These are phyloP conservation scores for Apostichopus japonicus DNA, from an alignment of 35 echinoderm and acorn worm genomes.

Conservation along the genomic window DNA sequence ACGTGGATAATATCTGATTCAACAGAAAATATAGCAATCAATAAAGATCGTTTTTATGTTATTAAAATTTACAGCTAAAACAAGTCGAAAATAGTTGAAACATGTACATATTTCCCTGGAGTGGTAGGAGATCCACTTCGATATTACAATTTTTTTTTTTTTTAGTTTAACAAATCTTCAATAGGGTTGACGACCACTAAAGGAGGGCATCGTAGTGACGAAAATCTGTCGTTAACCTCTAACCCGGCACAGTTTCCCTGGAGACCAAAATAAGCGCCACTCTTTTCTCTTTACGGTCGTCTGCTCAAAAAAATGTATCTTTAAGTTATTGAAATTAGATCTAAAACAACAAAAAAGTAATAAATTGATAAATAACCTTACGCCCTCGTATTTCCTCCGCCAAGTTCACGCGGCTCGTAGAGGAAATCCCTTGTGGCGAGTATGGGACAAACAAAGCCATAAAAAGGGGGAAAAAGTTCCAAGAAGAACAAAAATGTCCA, in stretches of 20 bases:
- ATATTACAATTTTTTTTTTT: neutral
- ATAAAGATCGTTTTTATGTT: no score
- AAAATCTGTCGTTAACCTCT: slow-evolving; percentile 55
- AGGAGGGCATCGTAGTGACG: slow-evolving; percentile 43
- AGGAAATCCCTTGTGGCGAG: slow-evolving; percentile 14
- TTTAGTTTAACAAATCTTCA: neutral
- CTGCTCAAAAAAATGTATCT: slow-evolving; percentile 35
- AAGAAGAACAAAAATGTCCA: slow-evolving; percentile 50
- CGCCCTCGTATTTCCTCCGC: slow-evolving; percentile 58
- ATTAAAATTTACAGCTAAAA: no score
- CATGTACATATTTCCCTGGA: neutral
- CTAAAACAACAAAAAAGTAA: slow-evolving; percentile 41
- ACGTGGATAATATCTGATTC: no score
- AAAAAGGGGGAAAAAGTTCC: neutral
- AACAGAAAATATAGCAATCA: no score
- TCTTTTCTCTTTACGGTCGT: slow-evolving; percentile 55
- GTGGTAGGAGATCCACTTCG: no score
- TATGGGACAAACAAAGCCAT: slow-evolving; percentile 55
- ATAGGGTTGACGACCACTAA: slow-evolving; percentile 62
- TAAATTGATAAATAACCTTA: slow-evolving; percentile 57
- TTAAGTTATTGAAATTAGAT: slow-evolving; percentile 51
- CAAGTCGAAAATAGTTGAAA: neutral
- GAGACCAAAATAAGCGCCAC: slow-evolving; percentile 44
- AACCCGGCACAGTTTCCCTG: slow-evolving; percentile 39
- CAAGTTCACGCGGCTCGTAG: slow-evolving; percentile 30